phyloP scores from a whole-genome alignment of 2,888 invertebrate genomes.

The Ypsolopha scabrella region DNA sequence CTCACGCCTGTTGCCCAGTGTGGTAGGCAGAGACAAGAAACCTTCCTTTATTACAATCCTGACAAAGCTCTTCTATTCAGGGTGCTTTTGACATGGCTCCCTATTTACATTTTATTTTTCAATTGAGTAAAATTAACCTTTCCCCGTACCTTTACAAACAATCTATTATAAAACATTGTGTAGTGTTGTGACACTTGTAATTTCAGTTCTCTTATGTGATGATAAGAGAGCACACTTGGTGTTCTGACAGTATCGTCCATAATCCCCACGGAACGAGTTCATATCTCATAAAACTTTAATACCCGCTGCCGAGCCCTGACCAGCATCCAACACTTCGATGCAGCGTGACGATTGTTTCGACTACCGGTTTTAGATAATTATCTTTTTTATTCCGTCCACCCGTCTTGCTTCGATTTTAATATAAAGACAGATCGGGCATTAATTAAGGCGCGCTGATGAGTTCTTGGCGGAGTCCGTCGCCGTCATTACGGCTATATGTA shows the following conservation, averaged over 20 bases:
- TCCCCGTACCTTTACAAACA: too few relatives aligned
- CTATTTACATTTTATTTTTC: too few relatives aligned
- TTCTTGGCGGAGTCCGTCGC: slow-evolving; percentile 23
- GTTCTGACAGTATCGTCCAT: slow-evolving; percentile 1
- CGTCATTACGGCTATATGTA: slow-evolving; percentile 63
- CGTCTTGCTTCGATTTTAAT: slow-evolving; percentile 51
- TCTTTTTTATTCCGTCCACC: slow-evolving; percentile 19
- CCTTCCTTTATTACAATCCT: too few relatives aligned
- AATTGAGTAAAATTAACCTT: too few relatives aligned
- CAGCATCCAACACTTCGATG: slow-evolving; percentile 25
- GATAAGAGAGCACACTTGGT: not conserved
- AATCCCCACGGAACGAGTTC: not conserved
- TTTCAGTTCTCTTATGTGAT: too few relatives aligned
- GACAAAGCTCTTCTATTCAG: too few relatives aligned
- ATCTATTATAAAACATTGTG: too few relatives aligned
- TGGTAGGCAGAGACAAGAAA: too few relatives aligned
- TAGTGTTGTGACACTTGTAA: too few relatives aligned
- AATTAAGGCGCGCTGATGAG: slow-evolving; percentile 67
- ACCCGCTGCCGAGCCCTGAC: slow-evolving; percentile 19
- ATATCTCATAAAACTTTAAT: slow-evolving; percentile 13
- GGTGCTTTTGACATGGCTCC: too few relatives aligned
- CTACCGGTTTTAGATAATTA: slow-evolving; percentile 50
- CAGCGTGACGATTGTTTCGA: slow-evolving; percentile 53
- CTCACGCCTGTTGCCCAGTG: too few relatives aligned
- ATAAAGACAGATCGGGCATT: slow-evolving; percentile 68